phyloP scores from a whole-genome alignment of 92 coral and sea anemone genomes.

The Epizoanthus scotinus region DNA sequence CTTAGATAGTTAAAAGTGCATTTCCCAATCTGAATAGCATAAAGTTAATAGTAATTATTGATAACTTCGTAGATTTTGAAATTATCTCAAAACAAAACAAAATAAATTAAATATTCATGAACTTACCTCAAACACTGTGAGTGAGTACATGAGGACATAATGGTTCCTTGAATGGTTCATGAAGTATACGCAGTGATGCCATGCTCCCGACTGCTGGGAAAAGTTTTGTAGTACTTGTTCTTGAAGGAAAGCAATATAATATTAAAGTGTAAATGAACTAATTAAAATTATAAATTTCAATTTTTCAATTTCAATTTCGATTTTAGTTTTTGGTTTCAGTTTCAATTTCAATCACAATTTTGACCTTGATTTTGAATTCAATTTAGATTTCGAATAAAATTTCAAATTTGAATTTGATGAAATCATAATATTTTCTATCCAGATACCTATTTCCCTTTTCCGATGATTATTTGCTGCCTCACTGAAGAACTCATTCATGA shows the following conservation, averaged over 20 bases:
- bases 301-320: background rate
- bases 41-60: background rate
- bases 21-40: background rate
- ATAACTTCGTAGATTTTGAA: background rate
- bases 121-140: slow-evolving; percentile 97
- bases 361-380: too few species aligned
- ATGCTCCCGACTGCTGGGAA: slow-evolving; percentile 95
- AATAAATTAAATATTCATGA: too few species aligned
- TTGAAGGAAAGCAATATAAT: slow-evolving; percentile 13
- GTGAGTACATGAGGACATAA: slow-evolving; percentile 91
- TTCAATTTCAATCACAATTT: too few species aligned
- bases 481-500: slow-evolving; percentile 94
- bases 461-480: slow-evolving; percentile 80
- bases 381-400: too few species aligned
- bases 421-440: too few species aligned
- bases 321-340: background rate
- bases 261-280: background rate
- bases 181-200: slow-evolving; percentile 94
- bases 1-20: too few species aligned
- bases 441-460: slow-evolving; percentile 93
- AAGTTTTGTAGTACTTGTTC: slow-evolving; percentile 92
- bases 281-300: too few species aligned
- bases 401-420: too few species aligned
- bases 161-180: slow-evolving; percentile 85
- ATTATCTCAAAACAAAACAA: slow-evolving; percentile 99